Conservation (phyloP, 23 tunicate genomes). For the Ciona savignyi region DNA sequence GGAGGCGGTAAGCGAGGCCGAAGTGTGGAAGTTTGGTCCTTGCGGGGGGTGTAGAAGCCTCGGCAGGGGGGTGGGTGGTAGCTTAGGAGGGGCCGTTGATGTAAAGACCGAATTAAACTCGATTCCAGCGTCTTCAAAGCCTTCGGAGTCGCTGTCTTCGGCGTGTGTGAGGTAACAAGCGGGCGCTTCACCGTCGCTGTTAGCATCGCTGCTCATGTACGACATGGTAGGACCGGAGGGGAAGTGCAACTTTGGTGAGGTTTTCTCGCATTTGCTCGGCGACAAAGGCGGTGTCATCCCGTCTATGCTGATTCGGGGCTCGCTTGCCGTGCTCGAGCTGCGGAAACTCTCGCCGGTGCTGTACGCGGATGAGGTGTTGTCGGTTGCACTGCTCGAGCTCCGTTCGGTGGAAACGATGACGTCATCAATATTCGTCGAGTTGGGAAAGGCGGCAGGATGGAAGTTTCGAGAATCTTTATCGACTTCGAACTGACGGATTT, state of each 20-base stretch:
- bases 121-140: conserved; percentile 41
- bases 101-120: conserved; percentile 28
- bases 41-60: conserved; percentile 21
- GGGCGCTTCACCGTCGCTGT: conserved; percentile 59
- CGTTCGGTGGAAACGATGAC: not conserved
- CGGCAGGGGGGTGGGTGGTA: conserved; percentile 15
- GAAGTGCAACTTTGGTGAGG: not conserved
- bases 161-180: conserved; percentile 43
- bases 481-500: conserved; percentile 22
- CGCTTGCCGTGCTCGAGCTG: conserved; percentile 32
- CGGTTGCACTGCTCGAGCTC: conserved; percentile 21
- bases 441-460: conserved; percentile 31
- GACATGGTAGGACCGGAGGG: conserved; percentile 9
- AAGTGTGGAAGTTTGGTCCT: conserved; percentile 4
- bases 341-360: conserved; percentile 54
- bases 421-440: too few relatives aligned
- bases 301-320: conserved; percentile 9
- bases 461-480: conserved; percentile 15
- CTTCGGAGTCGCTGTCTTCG: conserved; percentile 49
- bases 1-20: conserved; percentile 29
- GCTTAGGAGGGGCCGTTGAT: too few relatives aligned
- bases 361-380: conserved; percentile 50
- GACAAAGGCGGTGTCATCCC: conserved; percentile 15
- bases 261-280: conserved; percentile 4
- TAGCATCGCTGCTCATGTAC: conserved; percentile 41